Evolutionary conservation across 2,888 invertebrate species (phyloP), one percentile per base, ranked within the genome.

Genomic region (Sarcophaga variegata): DNA sequence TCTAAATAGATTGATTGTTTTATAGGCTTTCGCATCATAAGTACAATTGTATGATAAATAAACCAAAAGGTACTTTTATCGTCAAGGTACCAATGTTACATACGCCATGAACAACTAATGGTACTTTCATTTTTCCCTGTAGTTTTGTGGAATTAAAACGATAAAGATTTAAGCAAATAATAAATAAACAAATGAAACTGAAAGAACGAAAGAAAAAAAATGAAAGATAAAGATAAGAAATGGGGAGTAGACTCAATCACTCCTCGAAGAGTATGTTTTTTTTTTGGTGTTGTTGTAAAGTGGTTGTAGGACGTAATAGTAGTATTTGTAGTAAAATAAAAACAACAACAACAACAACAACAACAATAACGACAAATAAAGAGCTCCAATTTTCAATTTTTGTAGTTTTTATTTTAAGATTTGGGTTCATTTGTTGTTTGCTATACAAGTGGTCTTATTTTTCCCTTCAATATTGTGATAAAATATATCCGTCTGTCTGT

Each of bases 141-240:
- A 54, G 54, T 17, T 54, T 10, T 54, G 60, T 54, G 17, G 60
- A 59, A 78, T 72, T 78, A 80, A 80, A 72, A 86, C 83, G 87
- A 88, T 88, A 88, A 87, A 86, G 87, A 88, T 88, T 87, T 86
- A 81, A 88, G 86, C 86, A 88, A 88, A 86, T 84, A 87, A 85
- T 85, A 86, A 86, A 84, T 86, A 84, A 88, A 86, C 86, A 88
- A 88, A 84, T 83, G 85, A 84, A 87, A 87, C 81, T 84, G 71
- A 84, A 87, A 79, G 63, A 84, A 84, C 79, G 74, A 63, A 87
- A 83, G 79, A 81, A 87, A 79, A 81, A 67, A 77, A 83, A 37
- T 84, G 71, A 84, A 87, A 79, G 63, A 84, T 81, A 84, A 77
- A 63, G 84, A 84, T 81, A 81, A 87, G 76, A 81, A 67, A 77